Evolutionary conservation across 2,113 vertebrate species (phyloP), one percentile per base, ranked within the genome.

Genomic region (Acanthochromis polyacanthus): DNA sequence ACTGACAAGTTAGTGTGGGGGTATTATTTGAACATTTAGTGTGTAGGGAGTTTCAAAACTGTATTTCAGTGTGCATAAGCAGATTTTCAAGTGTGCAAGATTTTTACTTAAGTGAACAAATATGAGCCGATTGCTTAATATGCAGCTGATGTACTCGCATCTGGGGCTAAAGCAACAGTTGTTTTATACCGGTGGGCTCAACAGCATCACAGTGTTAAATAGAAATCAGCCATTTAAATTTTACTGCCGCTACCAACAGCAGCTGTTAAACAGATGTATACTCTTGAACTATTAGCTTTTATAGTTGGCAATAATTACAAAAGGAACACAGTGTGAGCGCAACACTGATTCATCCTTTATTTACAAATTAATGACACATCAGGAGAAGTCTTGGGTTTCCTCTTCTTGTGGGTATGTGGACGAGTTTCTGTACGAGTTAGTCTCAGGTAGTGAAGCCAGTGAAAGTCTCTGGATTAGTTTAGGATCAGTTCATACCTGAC

Each of bases 351-450:
- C 25, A 11, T 62, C 6, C 19, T 83, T 81, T 81, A 69, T 64
- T 71, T 65, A 80, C 22, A 84, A 56, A 75, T 51, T 28, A 61
- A 53, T 48, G 50, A 58, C 40, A 75, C 45, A 36, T 55, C 52
- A 60, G 23, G n/a, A 38, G 22, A 53, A 66, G 20, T 25, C 19
- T 17, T 1, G 3, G 10, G 11, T 56, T 45, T 60, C 61, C 55
- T 82, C 12, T 51, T 83, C 53, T 30, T 62, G 15, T 15, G 10
- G 11, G 20, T 22, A 36, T 53, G 12, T 15, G 14, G 40, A 43
- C 4, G 4, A 74, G 46, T 32, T 38, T 28, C 25, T 67, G 32
- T 50, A 55, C 62, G 59, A 19, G 40, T 69, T 43, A 51, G 23
- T 23, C 61, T 67, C 10, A 40, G 19, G 45, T 10, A 51, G 63